phyloP scores from a whole-genome alignment of 2,113 vertebrate genomes.

The Mastomys natalensis region DNA sequence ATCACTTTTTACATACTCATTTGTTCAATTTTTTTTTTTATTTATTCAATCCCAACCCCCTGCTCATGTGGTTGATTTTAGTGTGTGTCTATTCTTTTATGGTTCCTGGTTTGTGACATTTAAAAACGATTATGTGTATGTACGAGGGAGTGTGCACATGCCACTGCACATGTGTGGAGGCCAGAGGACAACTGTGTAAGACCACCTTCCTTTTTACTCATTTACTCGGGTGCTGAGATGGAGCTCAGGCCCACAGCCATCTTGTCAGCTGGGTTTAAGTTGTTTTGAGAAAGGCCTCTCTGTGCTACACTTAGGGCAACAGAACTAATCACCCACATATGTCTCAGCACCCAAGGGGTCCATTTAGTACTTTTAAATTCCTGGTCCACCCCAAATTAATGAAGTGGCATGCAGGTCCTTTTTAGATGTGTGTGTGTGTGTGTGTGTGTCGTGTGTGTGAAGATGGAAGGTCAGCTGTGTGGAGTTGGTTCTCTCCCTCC shows the following conservation, averaged over 20 bases:
- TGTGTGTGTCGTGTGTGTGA: background rate
- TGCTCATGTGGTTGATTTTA: background rate
- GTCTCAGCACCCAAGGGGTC: background rate
- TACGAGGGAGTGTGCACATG: background rate
- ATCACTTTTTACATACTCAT: background rate
- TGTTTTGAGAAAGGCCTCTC: background rate
- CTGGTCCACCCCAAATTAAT: background rate
- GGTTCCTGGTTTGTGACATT: background rate
- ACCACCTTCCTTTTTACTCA: no score
- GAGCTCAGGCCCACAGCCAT: background rate
- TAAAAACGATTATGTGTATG: background rate
- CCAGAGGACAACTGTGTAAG: background rate
- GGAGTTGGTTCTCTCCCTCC: background rate
- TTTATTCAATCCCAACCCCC: background rate
- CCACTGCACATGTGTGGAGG: background rate
- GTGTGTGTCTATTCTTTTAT: background rate
- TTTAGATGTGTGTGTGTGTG: background rate
- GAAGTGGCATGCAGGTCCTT: background rate
- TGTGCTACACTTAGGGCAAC: background rate
- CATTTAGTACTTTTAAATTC: slow-evolving; percentile 28
- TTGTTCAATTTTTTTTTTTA: slow-evolving; percentile 6
- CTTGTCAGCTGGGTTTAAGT: background rate
- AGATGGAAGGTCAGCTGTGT: background rate
- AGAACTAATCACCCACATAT: background rate
- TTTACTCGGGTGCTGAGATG: no score